phyloP scores from a whole-genome alignment of 92 coral and sea anemone species.

The Epizoanthus ramosus region DNA sequence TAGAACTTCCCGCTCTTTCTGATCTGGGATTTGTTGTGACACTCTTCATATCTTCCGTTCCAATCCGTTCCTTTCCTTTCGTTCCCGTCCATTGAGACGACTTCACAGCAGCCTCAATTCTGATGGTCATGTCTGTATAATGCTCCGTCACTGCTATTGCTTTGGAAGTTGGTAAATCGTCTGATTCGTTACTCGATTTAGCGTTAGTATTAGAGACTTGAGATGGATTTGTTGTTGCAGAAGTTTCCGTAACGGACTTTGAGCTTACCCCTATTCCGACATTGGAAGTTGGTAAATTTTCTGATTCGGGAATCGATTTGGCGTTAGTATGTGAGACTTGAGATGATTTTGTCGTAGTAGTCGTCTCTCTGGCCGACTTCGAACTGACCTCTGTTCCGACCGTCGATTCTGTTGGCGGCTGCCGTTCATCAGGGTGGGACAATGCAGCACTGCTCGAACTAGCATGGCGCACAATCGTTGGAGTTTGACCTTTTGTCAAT shows the following conservation, averaged over 20 bases:
- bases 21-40: not conserved
- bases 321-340: not conserved
- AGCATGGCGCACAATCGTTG: not conserved
- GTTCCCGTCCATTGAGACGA: not conserved
- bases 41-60: not conserved
- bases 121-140: not conserved
- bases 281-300: constrained; percentile 1
- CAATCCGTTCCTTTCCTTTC: not conserved
- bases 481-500: not conserved
- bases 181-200: not conserved
- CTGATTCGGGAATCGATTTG: not conserved
- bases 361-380: not conserved
- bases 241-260: not conserved
- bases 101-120: constrained; percentile 28
- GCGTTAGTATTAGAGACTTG: not conserved
- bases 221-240: not conserved
- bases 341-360: not conserved
- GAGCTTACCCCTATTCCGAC: not conserved
- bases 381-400: not conserved
- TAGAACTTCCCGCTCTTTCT: not conserved
- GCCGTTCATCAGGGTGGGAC: not conserved
- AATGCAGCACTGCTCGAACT: not conserved
- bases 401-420: not conserved
- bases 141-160: not conserved
- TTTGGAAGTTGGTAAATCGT: constrained; percentile 7